Percentiles rank a stretch among this genome's conserved stretches.
Conservation (phyloP, 2,888 invertebrate species). For the Plagodis dolabraria region DNA sequence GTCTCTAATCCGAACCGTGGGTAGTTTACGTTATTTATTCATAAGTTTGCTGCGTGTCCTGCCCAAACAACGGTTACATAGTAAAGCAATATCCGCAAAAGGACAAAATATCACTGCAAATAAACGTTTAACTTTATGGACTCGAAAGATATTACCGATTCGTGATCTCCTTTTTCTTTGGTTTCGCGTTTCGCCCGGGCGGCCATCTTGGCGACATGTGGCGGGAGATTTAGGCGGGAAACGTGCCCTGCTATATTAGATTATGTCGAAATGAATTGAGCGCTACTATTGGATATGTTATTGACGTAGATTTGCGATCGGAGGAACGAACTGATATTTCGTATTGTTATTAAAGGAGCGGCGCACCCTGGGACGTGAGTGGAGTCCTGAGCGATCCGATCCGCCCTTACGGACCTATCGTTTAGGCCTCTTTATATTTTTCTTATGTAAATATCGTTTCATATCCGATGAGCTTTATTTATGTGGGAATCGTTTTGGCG, state of each 20-base stretch:
- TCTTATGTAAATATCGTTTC: constrained; percentile 84
- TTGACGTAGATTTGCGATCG: constrained; percentile 85
- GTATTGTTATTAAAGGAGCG: constrained; percentile 83
- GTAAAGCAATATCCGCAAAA: constrained; percentile 81
- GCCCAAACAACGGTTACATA: constrained; percentile 57
- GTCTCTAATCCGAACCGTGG: constrained; percentile 12
- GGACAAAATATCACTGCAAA: constrained; percentile 84
- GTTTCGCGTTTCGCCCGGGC: constrained; percentile 77
- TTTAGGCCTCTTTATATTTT: constrained; percentile 85
- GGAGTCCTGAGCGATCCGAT: constrained; percentile 68
- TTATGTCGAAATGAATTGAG: constrained; percentile 85
- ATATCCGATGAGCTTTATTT: constrained; percentile 85
- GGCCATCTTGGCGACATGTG: constrained; percentile 85
- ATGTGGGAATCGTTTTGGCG: constrained; percentile 85
- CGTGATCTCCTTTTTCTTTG: constrained; percentile 84
- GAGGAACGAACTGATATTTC: constrained; percentile 85
- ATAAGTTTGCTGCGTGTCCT: constrained; percentile 40
- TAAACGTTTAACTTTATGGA: constrained; percentile 85
- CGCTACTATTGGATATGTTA: constrained; percentile 85
- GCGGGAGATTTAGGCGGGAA: constrained; percentile 83
- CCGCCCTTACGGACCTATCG: constrained; percentile 80
- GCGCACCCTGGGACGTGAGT: constrained; percentile 72
- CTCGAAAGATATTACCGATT: constrained; percentile 85
- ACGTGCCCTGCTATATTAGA: constrained; percentile 83
- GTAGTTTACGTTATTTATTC: constrained; percentile 30